phyloP scores from a whole-genome alignment of 2,797 vertebrate genomes.

The Lagorchestes hirsutus region DNA sequence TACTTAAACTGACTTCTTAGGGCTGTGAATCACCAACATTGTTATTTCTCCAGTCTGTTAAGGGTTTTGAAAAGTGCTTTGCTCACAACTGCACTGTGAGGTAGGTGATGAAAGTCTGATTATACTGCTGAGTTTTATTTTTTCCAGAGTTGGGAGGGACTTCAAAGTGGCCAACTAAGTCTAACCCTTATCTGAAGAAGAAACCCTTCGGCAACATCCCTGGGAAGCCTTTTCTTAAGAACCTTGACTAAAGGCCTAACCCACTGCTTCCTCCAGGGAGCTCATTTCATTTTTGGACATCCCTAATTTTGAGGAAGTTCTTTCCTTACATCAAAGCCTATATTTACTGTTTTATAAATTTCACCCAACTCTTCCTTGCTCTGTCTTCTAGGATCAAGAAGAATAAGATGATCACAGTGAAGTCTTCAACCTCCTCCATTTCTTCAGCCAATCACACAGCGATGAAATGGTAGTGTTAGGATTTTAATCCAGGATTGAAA shows the following conservation, averaged over 20 bases:
- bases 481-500: not conserved
- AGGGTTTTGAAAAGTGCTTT: not conserved
- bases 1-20: not conserved
- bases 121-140: not conserved
- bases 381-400: not conserved
- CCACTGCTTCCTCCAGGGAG: not conserved
- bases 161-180: not conserved
- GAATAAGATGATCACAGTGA: not conserved
- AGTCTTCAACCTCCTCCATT: not conserved
- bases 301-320: not conserved
- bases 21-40: not conserved
- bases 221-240: not conserved
- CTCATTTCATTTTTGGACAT: not conserved
- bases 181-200: not conserved
- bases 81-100: not conserved
- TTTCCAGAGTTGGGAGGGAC: not conserved
- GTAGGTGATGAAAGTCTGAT: not conserved
- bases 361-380: not conserved
- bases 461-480: not conserved
- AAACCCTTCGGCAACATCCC: not conserved
- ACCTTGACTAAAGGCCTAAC: not conserved
- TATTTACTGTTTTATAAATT: not conserved
- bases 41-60: not conserved
- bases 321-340: not conserved
- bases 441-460: not conserved